Conservation (phyloP, 2,888 invertebrate genomes). For the Caenorhabditis sp. region DNA sequence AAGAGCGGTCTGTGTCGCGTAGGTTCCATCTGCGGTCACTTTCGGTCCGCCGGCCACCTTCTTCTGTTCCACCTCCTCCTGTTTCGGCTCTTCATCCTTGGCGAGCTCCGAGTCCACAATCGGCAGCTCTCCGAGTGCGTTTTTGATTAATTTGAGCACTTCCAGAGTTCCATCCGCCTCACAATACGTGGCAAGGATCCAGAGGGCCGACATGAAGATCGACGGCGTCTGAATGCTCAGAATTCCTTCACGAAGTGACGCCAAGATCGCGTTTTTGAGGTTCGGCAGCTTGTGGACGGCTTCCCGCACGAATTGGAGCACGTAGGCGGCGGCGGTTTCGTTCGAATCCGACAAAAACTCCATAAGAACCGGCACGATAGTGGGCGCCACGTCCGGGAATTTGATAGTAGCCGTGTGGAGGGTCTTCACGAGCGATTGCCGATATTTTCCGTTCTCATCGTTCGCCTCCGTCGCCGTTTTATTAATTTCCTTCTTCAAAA, state of each 20-base stretch:
- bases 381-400: slow-evolving; percentile 93
- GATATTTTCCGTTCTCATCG: slow-evolving; percentile 94
- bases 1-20: slow-evolving; percentile 97
- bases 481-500: slow-evolving; percentile 78
- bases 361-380: slow-evolving; percentile 91
- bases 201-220: slow-evolving; percentile 93
- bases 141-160: slow-evolving; percentile 73
- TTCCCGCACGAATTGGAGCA: slow-evolving; percentile 93
- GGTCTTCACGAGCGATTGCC: slow-evolving; percentile 92
- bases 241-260: slow-evolving; percentile 87
- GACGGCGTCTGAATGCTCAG: slow-evolving; percentile 90
- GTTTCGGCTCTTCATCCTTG: slow-evolving; percentile 83
- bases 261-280: slow-evolving; percentile 86
- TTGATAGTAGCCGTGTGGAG: slow-evolving; percentile 84
- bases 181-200: slow-evolving; percentile 98
- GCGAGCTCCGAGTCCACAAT: slow-evolving; percentile 84
- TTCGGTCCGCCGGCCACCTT: slow-evolving; percentile 42
- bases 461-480: slow-evolving; percentile 81
- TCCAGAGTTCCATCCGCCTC: slow-evolving; percentile 82
- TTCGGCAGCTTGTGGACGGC: slow-evolving; percentile 94
- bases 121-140: slow-evolving; percentile 81
- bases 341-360: slow-evolving; percentile 88
- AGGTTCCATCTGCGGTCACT: slow-evolving; percentile 98
- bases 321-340: slow-evolving; percentile 90
- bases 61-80: slow-evolving; percentile 49